Percentiles rank a stretch among this genome's conserved stretches.
phyloP scores from a whole-genome alignment of 2,113 vertebrate species.

The Pao palembangensis region DNA sequence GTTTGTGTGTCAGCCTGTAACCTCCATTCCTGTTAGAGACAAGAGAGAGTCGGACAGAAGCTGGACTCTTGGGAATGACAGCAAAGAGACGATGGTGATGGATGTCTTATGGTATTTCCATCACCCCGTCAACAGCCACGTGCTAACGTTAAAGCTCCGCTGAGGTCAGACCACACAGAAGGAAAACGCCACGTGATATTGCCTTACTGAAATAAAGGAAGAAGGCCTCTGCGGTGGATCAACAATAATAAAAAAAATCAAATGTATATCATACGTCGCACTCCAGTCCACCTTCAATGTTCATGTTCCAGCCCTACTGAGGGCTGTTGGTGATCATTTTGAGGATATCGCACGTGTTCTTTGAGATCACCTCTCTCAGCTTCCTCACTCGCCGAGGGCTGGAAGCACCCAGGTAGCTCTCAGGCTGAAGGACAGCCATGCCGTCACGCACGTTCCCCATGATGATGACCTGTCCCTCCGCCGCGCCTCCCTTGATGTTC shows the following conservation, averaged over 20 bases:
- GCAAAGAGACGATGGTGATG: constrained; percentile 50
- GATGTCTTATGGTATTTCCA: constrained; percentile 61
- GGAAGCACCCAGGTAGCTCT: constrained; percentile 87
- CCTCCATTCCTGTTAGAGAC: constrained; percentile 39
- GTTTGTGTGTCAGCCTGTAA: constrained; percentile 38
- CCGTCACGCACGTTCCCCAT: constrained; percentile 91
- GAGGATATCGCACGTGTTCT: constrained; percentile 94
- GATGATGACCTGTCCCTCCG: constrained; percentile 88
- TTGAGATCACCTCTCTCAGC: constrained; percentile 87
- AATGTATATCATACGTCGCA: no score
- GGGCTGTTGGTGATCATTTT: constrained; percentile 84
- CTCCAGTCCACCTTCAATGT: background rate
- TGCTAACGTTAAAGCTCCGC: constrained; percentile 2
- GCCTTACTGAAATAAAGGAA: background rate
- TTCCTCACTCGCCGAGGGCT: constrained; percentile 84
- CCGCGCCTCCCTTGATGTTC: constrained; percentile 81
- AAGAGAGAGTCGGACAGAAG: constrained; percentile 18
- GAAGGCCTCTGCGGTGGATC: background rate
- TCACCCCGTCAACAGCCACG: constrained; percentile 23
- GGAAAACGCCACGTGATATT: constrained; percentile 2
- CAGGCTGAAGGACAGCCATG: constrained; percentile 89
- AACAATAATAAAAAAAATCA: background rate
- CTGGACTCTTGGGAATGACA: constrained; percentile 21
- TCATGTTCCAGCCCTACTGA: constrained; percentile 68
- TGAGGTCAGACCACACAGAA: constrained; percentile 3